Evolutionary conservation across 2,113 vertebrate genomes (phyloP), one percentile per base, ranked within the genome.

Genomic region (Panthera tigris): DNA sequence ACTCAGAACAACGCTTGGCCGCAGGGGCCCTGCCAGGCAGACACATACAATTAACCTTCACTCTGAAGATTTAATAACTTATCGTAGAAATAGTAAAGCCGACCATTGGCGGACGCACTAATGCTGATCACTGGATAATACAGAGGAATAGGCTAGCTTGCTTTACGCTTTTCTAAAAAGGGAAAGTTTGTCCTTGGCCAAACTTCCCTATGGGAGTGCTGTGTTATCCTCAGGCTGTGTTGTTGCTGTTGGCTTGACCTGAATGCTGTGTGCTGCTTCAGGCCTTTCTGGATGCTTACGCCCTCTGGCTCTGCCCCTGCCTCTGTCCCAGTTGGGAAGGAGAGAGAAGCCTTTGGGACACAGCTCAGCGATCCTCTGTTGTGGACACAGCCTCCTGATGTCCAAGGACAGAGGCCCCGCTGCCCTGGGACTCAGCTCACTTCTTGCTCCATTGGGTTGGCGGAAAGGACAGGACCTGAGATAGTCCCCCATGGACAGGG

Each of bases 401-500:
- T 9, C 16, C 41, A 48, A 50, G 41, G 45, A 79, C 76, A 79
- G 45, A 50, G 9, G 29, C 29, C 45, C 29, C 45, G 3, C 4
- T 10, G 45, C 25, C 39, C 13, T 27, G 13, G 13, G 39, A 1
- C 36, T 25, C 7, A 7, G 25, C 13, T 29, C 39, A 15, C 39
- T 29, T 29, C 73, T 13, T 7, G 5, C 36, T 27, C 13, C 23
- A 7, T 76, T 25, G 3, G 2, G 45, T 27, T 8, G 39, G 6
- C 25, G 16, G 45, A 9, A 76, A 29, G 25, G 39, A 45, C 39
- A 2, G 71, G 13, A 41, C 71, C 39, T 27, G 13, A 45, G 39
- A 14, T 27, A 1, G 1, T 27, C 12, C 3, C 23, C 23, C 71
- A 4, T 14, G 5, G 39, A 4, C 7, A 13, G 45, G 27, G 45